Percentiles rank a stretch among this genome's conserved stretches.
Evolutionary conservation across 2,797 vertebrate genomes (phyloP).

Genomic region (Microctenopoma steveboyesi): DNA sequence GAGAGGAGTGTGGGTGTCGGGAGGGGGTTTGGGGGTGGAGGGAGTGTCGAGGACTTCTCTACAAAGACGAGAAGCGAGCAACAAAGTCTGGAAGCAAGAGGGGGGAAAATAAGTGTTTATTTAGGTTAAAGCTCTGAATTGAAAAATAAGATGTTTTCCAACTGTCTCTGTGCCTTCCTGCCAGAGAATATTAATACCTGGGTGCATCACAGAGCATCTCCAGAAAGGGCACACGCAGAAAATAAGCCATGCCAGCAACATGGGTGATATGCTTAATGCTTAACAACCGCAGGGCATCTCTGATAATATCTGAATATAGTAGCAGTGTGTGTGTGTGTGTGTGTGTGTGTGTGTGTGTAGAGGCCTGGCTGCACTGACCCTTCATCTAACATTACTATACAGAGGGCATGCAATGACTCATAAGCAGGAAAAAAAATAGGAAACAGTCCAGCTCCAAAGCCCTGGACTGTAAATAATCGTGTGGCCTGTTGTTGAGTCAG

Average conservation of each 20-base stretch:
- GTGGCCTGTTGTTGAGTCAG: slow-evolving; percentile 62
- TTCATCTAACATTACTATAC: slow-evolving; percentile 34
- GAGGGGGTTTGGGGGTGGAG: slow-evolving; percentile 44
- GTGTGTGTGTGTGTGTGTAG: slow-evolving; percentile 11
- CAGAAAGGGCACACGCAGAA: slow-evolving; percentile 28
- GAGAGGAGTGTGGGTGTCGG: slow-evolving; percentile 65
- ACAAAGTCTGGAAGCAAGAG: slow-evolving; percentile 68
- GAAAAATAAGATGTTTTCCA: slow-evolving; percentile 59
- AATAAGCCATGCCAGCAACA: slow-evolving; percentile 22
- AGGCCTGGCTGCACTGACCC: slow-evolving; percentile 21
- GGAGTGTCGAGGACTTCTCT: slow-evolving; percentile 48
- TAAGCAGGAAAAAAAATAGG: slow-evolving; percentile 32
- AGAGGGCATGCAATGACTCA: slow-evolving; percentile 45
- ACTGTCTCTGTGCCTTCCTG: slow-evolving; percentile 46
- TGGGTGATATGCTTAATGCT: slow-evolving; percentile 30
- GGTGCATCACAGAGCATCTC: slow-evolving; percentile 43
- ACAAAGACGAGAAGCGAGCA: slow-evolving; percentile 63
- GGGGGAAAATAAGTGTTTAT: slow-evolving; percentile 49
- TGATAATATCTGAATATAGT: slow-evolving; percentile 35
- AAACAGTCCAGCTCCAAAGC: slow-evolving; percentile 29
- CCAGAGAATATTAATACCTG: slow-evolving; percentile 58
- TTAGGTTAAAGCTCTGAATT: slow-evolving; percentile 52
- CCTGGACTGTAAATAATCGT: slow-evolving; percentile 38
- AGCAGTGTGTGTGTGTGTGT: background rate
- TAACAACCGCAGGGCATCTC: slow-evolving; percentile 33